phyloP scores from a whole-genome alignment of 2,888 invertebrate species.

The Andrena bicolor region DNA sequence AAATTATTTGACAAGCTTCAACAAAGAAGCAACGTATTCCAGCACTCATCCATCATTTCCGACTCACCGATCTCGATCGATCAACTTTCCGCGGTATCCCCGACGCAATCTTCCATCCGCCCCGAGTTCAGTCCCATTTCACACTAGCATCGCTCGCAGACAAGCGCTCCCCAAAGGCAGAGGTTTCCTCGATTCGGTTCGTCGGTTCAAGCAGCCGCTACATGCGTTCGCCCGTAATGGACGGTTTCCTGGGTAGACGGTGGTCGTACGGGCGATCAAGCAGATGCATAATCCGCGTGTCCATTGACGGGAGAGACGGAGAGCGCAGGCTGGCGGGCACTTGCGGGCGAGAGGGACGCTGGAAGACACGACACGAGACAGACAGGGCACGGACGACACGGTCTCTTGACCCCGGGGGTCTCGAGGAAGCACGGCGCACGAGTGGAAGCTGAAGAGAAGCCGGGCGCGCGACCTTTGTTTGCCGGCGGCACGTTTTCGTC shows the following conservation, averaged over 20 bases:
- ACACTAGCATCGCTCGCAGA: not conserved
- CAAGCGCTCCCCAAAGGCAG: not conserved
- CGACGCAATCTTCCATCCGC: not conserved
- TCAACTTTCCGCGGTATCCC: not conserved
- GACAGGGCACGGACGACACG: slow-evolving; percentile 25
- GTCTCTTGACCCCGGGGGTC: slow-evolving; percentile 63
- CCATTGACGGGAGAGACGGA: slow-evolving; percentile 47
- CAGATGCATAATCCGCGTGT: slow-evolving; percentile 57
- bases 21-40: too few species aligned
- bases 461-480: slow-evolving; percentile 44
- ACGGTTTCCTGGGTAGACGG: slow-evolving; percentile 81
- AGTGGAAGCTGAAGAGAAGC: slow-evolving; percentile 5
- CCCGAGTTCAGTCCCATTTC: not conserved
- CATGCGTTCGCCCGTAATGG: slow-evolving; percentile 77
- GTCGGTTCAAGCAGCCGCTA: slow-evolving; percentile 28
- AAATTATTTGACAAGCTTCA: too few species aligned
- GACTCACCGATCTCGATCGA: slow-evolving; percentile 29
- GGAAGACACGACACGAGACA: slow-evolving; percentile 26
- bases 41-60: not conserved
- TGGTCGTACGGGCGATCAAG: slow-evolving; percentile 58
- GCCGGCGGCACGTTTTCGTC: slow-evolving; percentile 57
- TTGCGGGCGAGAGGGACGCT: slow-evolving; percentile 3
- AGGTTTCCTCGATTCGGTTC: slow-evolving; percentile 26
- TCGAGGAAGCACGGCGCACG: slow-evolving; percentile 42
- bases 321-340: slow-evolving; percentile 17